phyloP scores from a whole-genome alignment of 2,113 vertebrate genomes.

The Orientallactaga bullata region DNA sequence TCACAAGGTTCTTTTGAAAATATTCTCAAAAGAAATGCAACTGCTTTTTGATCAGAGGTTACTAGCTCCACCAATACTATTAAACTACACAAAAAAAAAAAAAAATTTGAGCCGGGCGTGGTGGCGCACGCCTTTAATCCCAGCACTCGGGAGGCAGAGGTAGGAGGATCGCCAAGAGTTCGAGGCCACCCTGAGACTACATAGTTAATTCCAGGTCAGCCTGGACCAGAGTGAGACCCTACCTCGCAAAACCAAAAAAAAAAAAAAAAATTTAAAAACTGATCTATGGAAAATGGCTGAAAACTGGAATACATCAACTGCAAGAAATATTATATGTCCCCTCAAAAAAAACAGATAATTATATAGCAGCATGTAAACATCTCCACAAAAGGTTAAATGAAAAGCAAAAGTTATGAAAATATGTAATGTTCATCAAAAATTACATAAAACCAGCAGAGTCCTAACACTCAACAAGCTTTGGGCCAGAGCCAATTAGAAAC shows the following conservation, averaged over 20 bases:
- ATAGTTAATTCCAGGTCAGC: too few relatives aligned
- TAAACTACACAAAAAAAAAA: neutral
- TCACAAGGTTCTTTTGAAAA: neutral
- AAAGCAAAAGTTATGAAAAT: neutral
- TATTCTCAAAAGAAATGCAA: constrained; percentile 47
- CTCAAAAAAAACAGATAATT: neutral
- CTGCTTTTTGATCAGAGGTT: neutral
- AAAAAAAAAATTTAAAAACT: neutral
- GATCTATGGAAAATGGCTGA: neutral
- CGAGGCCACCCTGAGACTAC: too few relatives aligned
- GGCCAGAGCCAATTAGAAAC: neutral
- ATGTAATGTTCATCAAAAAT: neutral
- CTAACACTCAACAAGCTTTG: neutral
- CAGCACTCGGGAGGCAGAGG: too few relatives aligned
- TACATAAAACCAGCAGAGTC: neutral
- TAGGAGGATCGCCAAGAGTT: too few relatives aligned
- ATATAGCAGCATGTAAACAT: neutral
- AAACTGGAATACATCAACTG: neutral
- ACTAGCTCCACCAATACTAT: neutral
- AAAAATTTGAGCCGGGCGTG: too few relatives aligned
- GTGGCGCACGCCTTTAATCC: too few relatives aligned
- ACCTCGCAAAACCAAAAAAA: too few relatives aligned
- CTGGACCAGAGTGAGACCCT: too few relatives aligned
- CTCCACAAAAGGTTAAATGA: neutral
- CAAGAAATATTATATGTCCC: neutral